These are phyloP conservation scores for Thermophis baileyi DNA, from an alignment of 2,113 vertebrate species.

Conservation along the genomic window DNA sequence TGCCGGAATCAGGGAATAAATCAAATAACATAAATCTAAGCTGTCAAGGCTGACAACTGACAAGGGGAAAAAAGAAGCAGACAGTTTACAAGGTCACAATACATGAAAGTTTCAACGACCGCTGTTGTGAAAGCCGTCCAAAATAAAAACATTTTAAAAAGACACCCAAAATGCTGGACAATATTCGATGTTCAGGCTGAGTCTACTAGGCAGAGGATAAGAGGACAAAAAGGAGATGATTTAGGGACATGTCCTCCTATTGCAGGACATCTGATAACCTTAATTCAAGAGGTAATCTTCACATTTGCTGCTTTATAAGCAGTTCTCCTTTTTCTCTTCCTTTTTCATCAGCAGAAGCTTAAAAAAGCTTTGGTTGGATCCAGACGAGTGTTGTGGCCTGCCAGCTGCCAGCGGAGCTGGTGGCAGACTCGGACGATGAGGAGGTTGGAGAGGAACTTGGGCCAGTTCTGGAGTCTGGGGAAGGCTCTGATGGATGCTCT, in stretches of 20 bases:
- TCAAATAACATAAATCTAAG: not conserved
- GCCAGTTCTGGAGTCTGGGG: too few species aligned
- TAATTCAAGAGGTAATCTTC: not conserved
- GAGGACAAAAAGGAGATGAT: not conserved
- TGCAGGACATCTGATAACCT: not conserved
- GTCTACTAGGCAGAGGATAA: not conserved
- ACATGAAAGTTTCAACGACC: not conserved
- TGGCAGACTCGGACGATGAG: too few species aligned
- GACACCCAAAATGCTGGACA: not conserved
- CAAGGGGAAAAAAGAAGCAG: not conserved
- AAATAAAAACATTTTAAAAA: not conserved
- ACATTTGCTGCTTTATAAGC: not conserved
- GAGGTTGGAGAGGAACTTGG: too few species aligned
- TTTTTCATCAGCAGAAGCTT: not conserved
- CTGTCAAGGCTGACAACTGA: not conserved
- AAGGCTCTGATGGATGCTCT: too few species aligned
- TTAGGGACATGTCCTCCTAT: not conserved
- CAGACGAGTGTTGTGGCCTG: not conserved
- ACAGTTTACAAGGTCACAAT: not conserved
- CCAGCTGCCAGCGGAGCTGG: too few species aligned
- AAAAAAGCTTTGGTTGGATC: not conserved
- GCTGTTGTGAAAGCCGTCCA: not conserved
- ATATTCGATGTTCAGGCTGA: not conserved
- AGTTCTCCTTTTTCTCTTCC: not conserved
- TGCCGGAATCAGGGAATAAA: not conserved